Base-by-base conservation (phyloP, 1,140 invertebrate genomes). In the Campoletis sonorensis region DNA sequence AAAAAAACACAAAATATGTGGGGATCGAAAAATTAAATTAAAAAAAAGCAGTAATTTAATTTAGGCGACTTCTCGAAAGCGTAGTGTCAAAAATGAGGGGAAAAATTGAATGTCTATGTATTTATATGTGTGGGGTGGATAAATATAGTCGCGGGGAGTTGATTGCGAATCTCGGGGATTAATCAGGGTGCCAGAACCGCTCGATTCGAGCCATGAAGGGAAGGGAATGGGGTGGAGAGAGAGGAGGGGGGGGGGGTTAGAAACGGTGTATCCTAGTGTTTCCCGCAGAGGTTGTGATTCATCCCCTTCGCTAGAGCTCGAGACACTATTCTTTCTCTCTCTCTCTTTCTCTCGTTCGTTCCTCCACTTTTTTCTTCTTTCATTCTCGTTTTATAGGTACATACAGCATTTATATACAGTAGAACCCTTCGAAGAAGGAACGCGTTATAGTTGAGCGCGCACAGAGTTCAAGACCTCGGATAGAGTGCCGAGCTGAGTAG, bases 401-500 rank as follows among this genome's bases (percentile, higher is more conserved):
- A 68, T 30, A 27, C 64, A 68, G 51, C 40, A 45, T 45, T 45
- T 45, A 45, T 67, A 70, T 79, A 68, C 30, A 67, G 11, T 30
- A 27, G 73, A 37, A 27, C 30, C 54, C 75, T 58, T 68, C 27
- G 40, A 33, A 26, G 61, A 54, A 79, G 8, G 45, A 54, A 64
- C 51, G 61, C 77, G 77, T 79, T 64, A 79, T 79, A 79, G 61
- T 78, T 61, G 54, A 61, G 54, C 54, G 54, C 45, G 51, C 75
- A 61, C 61, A 40, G 61, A 61, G 54, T 78, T 54, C 75, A 78
- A 58, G 54, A 58, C 75, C 51, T 79, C 37, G 49, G 61, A 49
- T 45, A 78, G 49, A 78, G 40, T 78, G 33, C 51, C 23, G 23
- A 73, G 30, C 21, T 18, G 51, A 61, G 51, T 40, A 78, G 75